These are phyloP conservation scores for Artemia sinica DNA, from an alignment of 2,888 invertebrate species.

Conservation along the genomic window DNA sequence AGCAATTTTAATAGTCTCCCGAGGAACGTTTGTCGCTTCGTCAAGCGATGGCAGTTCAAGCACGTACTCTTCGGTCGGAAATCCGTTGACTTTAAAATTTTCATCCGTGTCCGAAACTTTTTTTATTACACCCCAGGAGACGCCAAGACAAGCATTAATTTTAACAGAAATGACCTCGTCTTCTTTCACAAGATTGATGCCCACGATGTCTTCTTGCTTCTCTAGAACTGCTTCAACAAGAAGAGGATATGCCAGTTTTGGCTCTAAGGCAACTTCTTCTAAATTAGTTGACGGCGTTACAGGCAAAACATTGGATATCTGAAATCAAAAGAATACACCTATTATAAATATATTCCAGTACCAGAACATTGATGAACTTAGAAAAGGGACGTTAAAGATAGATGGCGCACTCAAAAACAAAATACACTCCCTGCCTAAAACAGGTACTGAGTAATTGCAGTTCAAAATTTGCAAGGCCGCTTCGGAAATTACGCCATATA, in stretches of 20 bases:
- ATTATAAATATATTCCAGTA: no score
- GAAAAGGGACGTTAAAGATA: no score
- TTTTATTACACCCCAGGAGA: not conserved
- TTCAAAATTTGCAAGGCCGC: no score
- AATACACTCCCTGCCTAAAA: no score
- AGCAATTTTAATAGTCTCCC: not conserved
- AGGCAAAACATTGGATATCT: not conserved
- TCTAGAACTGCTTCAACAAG: not conserved
- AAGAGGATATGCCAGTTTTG: not conserved
- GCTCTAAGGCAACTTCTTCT: not conserved
- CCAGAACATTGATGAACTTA: no score
- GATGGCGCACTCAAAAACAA: no score
- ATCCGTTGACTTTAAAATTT: not conserved
- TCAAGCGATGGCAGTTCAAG: not conserved
- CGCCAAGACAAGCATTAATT: not conserved
- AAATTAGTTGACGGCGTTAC: not conserved
- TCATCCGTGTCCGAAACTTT: not conserved
- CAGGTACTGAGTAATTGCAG: no score
- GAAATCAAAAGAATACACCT: not conserved
- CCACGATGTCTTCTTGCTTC: not conserved
- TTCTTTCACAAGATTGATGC: not conserved
- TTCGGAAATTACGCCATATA: no score
- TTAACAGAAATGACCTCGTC: not conserved
- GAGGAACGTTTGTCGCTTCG: not conserved
- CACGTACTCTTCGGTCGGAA: conserved; percentile 7